These are phyloP conservation scores for Cyprinodon diabolis DNA, from an alignment of 2,797 vertebrate genomes.

Conservation along the genomic window DNA sequence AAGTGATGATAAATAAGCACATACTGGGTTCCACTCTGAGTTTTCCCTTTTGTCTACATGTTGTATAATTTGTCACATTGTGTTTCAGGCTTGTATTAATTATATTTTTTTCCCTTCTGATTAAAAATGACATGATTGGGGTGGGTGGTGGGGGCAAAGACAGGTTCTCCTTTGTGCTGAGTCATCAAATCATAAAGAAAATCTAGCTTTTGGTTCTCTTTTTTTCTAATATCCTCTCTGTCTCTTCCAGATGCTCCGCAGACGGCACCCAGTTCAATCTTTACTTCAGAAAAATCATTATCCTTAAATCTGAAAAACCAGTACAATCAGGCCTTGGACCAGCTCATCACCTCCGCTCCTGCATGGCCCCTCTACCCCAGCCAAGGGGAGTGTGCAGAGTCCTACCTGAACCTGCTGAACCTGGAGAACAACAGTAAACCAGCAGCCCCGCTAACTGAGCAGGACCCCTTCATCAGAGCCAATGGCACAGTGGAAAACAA, in stretches of 20 bases:
- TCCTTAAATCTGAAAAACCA: conserved; percentile 87
- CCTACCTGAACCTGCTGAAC: conserved; percentile 85
- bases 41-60: neutral
- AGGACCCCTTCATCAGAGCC: conserved; percentile 55
- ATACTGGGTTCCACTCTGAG: conserved; percentile 1
- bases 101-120: conserved; percentile 21
- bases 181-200: conserved; percentile 1
- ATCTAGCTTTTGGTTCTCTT: neutral
- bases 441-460: conserved; percentile 9
- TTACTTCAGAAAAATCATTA: conserved; percentile 72
- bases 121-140: conserved; percentile 35
- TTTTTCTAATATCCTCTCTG: neutral
- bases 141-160: conserved; percentile 9
- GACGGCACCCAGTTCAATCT: conserved; percentile 70
- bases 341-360: conserved; percentile 84
- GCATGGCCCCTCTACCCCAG: conserved; percentile 66
- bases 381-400: conserved; percentile 70
- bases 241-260: conserved; percentile 69
- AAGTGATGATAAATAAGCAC: conserved; percentile 38
- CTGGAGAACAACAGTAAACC: conserved; percentile 70
- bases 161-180: conserved; percentile 11
- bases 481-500: conserved; percentile 68
- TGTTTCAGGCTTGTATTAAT: conserved; percentile 46
- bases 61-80: conserved; percentile 19
- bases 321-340: conserved; percentile 78